phyloP scores from a whole-genome alignment of 2,888 invertebrate species.

The Exephanes ischioxanthus region DNA sequence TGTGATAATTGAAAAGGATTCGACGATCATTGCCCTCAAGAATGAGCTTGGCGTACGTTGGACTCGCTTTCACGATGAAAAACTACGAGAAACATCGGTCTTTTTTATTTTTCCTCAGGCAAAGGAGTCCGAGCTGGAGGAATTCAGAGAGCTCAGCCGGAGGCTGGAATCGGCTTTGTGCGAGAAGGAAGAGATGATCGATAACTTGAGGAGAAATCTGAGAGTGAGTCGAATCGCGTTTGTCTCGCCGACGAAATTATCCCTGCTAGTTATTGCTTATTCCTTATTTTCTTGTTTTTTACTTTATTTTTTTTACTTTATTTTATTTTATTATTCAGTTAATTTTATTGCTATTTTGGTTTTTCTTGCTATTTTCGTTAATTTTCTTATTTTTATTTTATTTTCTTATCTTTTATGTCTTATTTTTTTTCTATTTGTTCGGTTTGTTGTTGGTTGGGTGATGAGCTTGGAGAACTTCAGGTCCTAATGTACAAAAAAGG shows the following conservation, averaged over 20 bases:
- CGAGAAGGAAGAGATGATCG: constrained; percentile 70
- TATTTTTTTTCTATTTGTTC: too few relatives aligned
- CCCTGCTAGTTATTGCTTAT: background rate
- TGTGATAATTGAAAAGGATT: constrained; percentile 79
- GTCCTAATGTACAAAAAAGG: too few relatives aligned
- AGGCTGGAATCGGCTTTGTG: constrained; percentile 71
- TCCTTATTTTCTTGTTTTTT: too few relatives aligned
- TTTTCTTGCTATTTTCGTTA: too few relatives aligned
- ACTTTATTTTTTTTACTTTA: too few relatives aligned
- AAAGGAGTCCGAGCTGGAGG: constrained; percentile 76
- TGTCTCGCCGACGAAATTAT: background rate
- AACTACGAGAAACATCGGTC: background rate
- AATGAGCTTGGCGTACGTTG: constrained; percentile 75
- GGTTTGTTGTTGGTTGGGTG: too few relatives aligned
- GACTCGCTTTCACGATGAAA: background rate
- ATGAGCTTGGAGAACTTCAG: too few relatives aligned
- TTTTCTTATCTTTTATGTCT: too few relatives aligned
- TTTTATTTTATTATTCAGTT: too few relatives aligned
- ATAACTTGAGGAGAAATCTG: constrained; percentile 62
- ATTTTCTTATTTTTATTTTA: too few relatives aligned
- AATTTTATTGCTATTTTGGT: too few relatives aligned
- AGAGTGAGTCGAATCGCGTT: constrained; percentile 39
- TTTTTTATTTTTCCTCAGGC: constrained; percentile 68
- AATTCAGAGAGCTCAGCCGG: constrained; percentile 72
- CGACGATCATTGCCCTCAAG: constrained; percentile 78